These are phyloP conservation scores for Dipodomys stephensi DNA, from an alignment of 2,113 vertebrate genomes.

Conservation along the genomic window DNA sequence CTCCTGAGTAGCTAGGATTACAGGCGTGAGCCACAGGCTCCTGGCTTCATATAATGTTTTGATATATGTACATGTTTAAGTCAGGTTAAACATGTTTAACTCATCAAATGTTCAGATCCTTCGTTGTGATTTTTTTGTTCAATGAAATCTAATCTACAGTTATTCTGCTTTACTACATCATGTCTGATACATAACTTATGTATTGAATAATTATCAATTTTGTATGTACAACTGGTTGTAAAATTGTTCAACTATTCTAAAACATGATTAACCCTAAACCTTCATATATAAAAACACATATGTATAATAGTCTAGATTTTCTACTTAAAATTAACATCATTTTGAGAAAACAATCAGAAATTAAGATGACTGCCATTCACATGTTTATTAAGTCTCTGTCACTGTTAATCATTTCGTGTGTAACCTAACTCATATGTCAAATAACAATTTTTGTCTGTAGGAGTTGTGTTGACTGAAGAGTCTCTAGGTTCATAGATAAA, in stretches of 20 bases:
- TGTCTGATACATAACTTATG: not conserved
- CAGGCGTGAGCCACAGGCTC: too few species aligned
- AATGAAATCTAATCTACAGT: too few species aligned
- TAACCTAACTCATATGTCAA: not conserved
- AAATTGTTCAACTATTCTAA: not conserved
- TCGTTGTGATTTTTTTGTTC: too few species aligned
- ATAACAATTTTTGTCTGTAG: not conserved
- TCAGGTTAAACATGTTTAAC: too few species aligned
- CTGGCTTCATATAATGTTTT: too few species aligned
- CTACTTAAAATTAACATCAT: not conserved
- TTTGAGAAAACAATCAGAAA: conserved; percentile 42
- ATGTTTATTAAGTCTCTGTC: not conserved
- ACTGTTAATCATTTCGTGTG: not conserved
- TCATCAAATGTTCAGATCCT: too few species aligned
- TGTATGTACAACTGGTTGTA: not conserved
- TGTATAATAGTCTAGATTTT: not conserved
- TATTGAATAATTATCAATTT: not conserved
- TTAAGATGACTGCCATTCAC: conserved; percentile 15
- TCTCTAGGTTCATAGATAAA: not conserved
- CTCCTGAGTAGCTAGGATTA: too few species aligned
- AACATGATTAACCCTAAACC: not conserved
- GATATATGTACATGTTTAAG: too few species aligned
- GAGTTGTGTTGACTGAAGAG: not conserved
- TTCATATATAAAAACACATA: not conserved
- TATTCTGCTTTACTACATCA: too few species aligned